phyloP scores from a whole-genome alignment of 2,888 invertebrate genomes.

The Netelia fuscicornis region DNA sequence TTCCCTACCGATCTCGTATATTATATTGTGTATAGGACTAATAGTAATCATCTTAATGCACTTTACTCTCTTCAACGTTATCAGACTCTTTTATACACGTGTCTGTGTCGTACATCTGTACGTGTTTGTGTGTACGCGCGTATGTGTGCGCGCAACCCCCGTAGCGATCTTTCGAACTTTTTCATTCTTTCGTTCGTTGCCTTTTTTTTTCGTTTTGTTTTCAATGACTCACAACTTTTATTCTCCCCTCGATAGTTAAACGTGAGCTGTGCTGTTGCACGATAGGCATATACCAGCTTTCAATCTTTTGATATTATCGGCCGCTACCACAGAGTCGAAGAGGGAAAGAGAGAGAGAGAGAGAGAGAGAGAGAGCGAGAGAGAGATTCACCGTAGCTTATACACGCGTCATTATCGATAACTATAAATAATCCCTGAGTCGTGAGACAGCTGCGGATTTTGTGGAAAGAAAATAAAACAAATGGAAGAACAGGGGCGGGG shows the following conservation, averaged over 20 bases:
- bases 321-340: background rate
- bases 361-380: slow-evolving; percentile 8
- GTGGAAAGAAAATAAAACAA: slow-evolving; percentile 61
- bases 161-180: slow-evolving; percentile 58
- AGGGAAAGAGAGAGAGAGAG: slow-evolving; percentile 12
- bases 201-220: slow-evolving; percentile 43
- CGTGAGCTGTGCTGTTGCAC: slow-evolving; percentile 39
- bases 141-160: slow-evolving; percentile 11
- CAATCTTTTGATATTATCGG: slow-evolving; percentile 68
- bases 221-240: slow-evolving; percentile 73
- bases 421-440: slow-evolving; percentile 64
- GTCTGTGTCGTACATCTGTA: background rate
- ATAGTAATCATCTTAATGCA: slow-evolving; percentile 82
- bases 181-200: background rate
- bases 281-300: slow-evolving; percentile 56
- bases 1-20: slow-evolving; percentile 7
- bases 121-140: too few relatives aligned
- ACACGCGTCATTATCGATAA: slow-evolving; percentile 70
- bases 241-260: slow-evolving; percentile 42
- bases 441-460: slow-evolving; percentile 67
- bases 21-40: slow-evolving; percentile 28
- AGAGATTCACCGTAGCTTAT: slow-evolving; percentile 21
- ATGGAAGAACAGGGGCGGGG: background rate
- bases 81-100: slow-evolving; percentile 54
- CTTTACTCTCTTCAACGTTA: slow-evolving; percentile 67